Evolutionary conservation across 2,797 vertebrate genomes (phyloP), one percentile per base, ranked within the genome.

Genomic region (Halcyon smyrnensis): DNA sequence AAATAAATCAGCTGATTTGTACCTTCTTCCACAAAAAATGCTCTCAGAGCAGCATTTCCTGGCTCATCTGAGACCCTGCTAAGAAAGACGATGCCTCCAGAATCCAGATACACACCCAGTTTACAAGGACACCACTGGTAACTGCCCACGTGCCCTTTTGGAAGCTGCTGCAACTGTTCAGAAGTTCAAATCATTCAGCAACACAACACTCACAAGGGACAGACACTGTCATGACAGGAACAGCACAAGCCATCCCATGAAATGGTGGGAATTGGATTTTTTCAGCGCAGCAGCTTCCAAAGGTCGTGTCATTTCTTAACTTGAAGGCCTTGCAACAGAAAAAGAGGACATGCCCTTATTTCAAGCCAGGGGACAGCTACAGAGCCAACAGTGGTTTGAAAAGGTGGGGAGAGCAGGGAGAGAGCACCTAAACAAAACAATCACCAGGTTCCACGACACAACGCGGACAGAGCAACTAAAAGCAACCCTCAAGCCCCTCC

Each of bases 401-500:
- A 13, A 63, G 37, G 54, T 15, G 46, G 50, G 2, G 24, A 68
- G 14, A 90, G 28, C 16, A 30, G n/a, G 30, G 36, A 57, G 3
- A 23, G 59, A 74, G 39, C 41, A 37, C 16, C 34, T 4, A 18
- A 24, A 56, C 1, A 1, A 79, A 75, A 28, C 2, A 19, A 46
- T 28, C 20, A 76, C 8, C 48, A 59, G 59, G 15, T 36, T 65
- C 30, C 50, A 43, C 25, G 69, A 53, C 6, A 2, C 39, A 30
- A n/a, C 2, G 2, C 0, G 0, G 4, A 50, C 11, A 50, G 3
- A 34, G 8, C 23, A 67, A 19, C 30, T 32, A 64, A 34, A 1
- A 53, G 11, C 34, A 69, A 32, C 13, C 25, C 4, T 0, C 19
- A 62, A 43, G 41, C 2, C 13, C 16, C 28, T 14, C 71, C 45